These are phyloP conservation scores for Tychaedon coryphoeus DNA, from an alignment of 2,113 vertebrate genomes.

Conservation along the genomic window DNA sequence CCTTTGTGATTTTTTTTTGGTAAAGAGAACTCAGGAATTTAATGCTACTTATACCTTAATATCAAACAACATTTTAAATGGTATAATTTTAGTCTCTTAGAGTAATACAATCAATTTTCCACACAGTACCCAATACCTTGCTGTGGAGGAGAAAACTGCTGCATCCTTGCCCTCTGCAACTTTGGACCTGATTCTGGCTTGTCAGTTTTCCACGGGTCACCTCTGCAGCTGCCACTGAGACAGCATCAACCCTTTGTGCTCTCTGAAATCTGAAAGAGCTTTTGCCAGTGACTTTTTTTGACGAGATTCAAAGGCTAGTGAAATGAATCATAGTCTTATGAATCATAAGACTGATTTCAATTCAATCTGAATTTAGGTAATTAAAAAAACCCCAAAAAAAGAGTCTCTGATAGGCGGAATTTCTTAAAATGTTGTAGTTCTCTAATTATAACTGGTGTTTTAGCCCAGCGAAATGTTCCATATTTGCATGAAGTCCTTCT, in stretches of 20 bases:
- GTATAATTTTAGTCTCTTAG: background rate
- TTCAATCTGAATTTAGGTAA: background rate
- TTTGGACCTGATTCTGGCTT: background rate
- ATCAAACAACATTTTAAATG: background rate
- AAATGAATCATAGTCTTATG: background rate
- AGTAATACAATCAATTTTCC: background rate
- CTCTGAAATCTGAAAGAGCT: background rate
- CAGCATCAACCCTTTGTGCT: fast-evolving
- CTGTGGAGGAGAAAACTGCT: background rate
- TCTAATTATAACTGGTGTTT: background rate
- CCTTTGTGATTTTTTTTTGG: background rate
- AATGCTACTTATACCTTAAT: background rate
- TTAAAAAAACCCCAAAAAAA: background rate
- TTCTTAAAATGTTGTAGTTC: background rate
- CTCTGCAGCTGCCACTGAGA: fast-evolving
- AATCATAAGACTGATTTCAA: background rate
- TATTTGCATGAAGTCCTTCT: background rate
- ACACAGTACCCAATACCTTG: background rate
- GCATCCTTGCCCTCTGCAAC: background rate
- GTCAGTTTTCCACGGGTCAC: fast-evolving
- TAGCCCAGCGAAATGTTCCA: background rate
- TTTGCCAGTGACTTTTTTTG: background rate
- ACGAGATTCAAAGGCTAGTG: background rate
- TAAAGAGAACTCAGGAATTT: background rate
- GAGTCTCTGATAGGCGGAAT: background rate